phyloP scores from a whole-genome alignment of 2,113 vertebrate species.

The Phalacrocorax brasilianus region DNA sequence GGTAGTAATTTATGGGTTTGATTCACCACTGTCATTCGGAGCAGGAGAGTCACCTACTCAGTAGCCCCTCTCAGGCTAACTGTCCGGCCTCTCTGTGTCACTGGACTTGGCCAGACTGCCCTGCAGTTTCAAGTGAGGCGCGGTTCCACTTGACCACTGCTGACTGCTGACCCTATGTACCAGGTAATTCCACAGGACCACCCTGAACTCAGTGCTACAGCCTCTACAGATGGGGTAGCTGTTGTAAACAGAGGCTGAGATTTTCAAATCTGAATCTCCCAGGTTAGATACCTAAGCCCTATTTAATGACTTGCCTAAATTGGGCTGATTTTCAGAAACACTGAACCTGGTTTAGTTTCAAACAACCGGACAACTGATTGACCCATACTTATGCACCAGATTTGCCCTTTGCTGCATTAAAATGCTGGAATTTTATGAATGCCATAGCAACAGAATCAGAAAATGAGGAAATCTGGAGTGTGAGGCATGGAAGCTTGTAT shows the following conservation, averaged over 20 bases:
- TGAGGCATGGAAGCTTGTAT: neutral
- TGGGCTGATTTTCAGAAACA: neutral
- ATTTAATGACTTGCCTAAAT: neutral
- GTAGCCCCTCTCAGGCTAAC: neutral
- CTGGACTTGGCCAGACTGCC: neutral
- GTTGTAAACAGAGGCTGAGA: neutral
- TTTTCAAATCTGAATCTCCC: neutral
- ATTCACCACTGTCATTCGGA: neutral
- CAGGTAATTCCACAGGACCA: neutral
- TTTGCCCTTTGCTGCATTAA: neutral
- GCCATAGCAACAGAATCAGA: neutral
- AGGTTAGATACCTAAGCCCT: neutral
- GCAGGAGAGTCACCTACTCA: neutral
- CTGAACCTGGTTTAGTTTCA: neutral
- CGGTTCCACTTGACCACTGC: neutral
- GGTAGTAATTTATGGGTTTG: neutral
- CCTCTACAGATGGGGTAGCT: accelerated
- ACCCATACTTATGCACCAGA: neutral
- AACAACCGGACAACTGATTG: neutral
- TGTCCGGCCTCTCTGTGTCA: accelerated
- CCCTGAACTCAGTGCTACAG: neutral
- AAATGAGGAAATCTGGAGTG: neutral
- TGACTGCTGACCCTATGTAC: accelerated
- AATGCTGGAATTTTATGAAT: neutral
- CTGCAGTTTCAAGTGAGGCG: neutral